Evolutionary conservation across 2,113 vertebrate species (phyloP), one percentile per base, ranked within the genome.

Genomic region (Herpetotheres cachinnans): DNA sequence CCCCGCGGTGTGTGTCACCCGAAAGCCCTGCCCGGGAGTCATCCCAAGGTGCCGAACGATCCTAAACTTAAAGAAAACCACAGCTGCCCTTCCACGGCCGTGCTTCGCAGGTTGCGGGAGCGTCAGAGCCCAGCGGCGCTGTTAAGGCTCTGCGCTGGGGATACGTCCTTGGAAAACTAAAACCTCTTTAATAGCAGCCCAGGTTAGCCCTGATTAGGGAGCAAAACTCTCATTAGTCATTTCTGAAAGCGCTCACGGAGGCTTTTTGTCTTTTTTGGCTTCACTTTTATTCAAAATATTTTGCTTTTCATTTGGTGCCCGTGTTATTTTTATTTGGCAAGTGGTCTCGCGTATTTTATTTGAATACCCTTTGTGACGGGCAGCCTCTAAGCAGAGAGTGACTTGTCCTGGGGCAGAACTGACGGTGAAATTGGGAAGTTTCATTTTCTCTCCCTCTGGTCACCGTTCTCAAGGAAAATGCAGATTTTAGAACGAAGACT

Each of bases 51-150:
- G 50, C 63, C 93, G 89, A 72, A 76, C 87, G 82, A 74, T 46
- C 63, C 50, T 34, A 69, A 83, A 73, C 50, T 38, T 10, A 40
- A 82, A 74, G 16, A 49, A 72, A 76, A 82, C 0, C 73, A 29
- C 38, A 25, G 2, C n/a, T 42, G 54, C 22, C 62, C 36, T 54
- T n/a, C 30, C 42, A 11, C 4, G 8, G 46, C 65, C 24, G 3
- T 2, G 0, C 44, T 38, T 13, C 22, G 3, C 44, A 10, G 62
- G 32, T 9, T 20, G 2, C 49, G 38, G 26, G 65, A 25, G 4
- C 2, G 0, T 18, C 4, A 0, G 47, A 49, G 83, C 4, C 76
- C 40, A 6, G 2, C 6, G 6, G 67, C 8, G 7, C n/a, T 16
- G 14, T 16, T 7, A 11, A 9, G 32, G 63, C 76, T 56, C 71